phyloP scores from a whole-genome alignment of 2,113 vertebrate genomes.

The Leptosomus discolor region DNA sequence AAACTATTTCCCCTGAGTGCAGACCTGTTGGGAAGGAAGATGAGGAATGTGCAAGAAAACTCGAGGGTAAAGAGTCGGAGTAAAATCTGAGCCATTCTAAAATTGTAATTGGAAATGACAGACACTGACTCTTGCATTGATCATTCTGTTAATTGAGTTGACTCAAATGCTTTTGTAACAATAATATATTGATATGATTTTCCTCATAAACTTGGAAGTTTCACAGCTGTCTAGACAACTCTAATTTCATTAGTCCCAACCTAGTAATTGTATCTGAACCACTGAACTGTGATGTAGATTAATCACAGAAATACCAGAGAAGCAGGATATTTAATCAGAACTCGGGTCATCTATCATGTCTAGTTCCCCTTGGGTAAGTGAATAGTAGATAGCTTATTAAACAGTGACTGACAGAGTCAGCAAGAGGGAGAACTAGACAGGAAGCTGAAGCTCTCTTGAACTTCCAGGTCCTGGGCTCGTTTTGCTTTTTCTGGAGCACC shows the following conservation, averaged over 20 bases:
- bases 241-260: neutral
- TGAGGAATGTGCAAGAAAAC: neutral
- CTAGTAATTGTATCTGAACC: slow-evolving; percentile 23
- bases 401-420: neutral
- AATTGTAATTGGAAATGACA: neutral
- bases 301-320: neutral
- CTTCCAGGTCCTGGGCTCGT: neutral
- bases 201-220: slow-evolving; percentile 3
- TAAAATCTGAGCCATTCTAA: neutral
- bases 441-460: neutral
- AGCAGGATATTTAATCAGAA: neutral
- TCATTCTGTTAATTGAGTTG: neutral
- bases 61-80: neutral
- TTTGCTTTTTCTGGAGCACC: neutral
- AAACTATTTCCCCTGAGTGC: neutral
- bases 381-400: neutral
- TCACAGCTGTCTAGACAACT: neutral
- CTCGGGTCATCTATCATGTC: neutral
- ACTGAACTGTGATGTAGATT: slow-evolving; percentile 27
- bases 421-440: neutral
- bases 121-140: neutral
- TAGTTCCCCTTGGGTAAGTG: neutral
- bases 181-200: neutral
- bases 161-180: neutral
- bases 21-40: neutral